Base-by-base conservation (phyloP, 2,113 vertebrate genomes). In the Pardalotus punctatus region DNA sequence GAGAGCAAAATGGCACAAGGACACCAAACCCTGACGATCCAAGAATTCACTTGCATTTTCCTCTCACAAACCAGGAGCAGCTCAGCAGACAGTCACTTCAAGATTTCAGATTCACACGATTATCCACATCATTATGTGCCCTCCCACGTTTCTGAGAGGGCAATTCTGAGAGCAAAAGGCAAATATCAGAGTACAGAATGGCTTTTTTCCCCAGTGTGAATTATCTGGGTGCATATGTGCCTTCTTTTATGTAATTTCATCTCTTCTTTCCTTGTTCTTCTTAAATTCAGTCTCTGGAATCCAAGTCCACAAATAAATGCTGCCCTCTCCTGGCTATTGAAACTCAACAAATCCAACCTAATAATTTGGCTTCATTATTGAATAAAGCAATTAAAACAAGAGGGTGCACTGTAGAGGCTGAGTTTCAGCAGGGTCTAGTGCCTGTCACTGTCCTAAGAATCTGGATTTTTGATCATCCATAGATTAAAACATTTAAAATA, bases 281-380 rank as follows among this genome's bases (percentile, higher is more conserved):
- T 64, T 10, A 23, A 72, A 60, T 1, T 9, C 2, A 1, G 4
- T 9, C 31, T n/a, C 43, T 6, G 14, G 16, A 42, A 56, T 60
- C 25, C 20, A 24, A 38, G 94, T 87, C 12, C 35, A 79, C 53
- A 82, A 94, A 74, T 5, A 93, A 96, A 97, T 95, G 96, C 90
- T 98, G 97, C 98, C 98, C 97, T 97, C 97, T 97, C 60, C 95
- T 97, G 98, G 96, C 73, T 77, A 54, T 7, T 42, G 40, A 24
- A 85, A 51, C 48, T 33, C 60, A 47, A 29, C 48, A 72, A 92
- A 10, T 18, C 10, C 58, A 43, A 24, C 3, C 38, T 4, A 18
- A 8, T 13, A 9, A 0, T 60, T 57, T 21, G 22, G 42, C 47
- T 85, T 89, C 48, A 18, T 14, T 27, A 48, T 9, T 80, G 24